A percentile compares a stretch with the other conserved stretches of the same genome.
These are phyloP conservation scores for Drosophila leonis DNA, from an alignment of 2,888 invertebrate genomes.

Conservation along the genomic window DNA sequence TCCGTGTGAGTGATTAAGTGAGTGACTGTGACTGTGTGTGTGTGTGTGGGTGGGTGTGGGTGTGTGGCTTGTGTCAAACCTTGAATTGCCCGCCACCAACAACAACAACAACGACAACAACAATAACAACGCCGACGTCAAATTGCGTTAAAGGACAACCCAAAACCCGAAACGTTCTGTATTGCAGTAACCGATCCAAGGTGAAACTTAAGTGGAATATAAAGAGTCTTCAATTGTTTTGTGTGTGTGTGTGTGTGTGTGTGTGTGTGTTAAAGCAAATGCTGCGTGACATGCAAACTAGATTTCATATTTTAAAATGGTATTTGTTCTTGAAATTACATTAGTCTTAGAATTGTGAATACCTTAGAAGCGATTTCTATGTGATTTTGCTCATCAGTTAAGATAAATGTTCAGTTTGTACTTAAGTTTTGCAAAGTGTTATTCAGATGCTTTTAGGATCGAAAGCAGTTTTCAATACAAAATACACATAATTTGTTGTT, in stretches of 20 bases:
- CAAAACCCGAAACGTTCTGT: slow-evolving; percentile 19
- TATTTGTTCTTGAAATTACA: not conserved
- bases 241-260: slow-evolving; percentile 5
- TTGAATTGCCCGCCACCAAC: slow-evolving; percentile 78
- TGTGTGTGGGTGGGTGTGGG: slow-evolving; percentile 1
- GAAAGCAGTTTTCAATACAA: too few species aligned
- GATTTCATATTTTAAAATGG: too few species aligned
- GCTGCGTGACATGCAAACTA: slow-evolving; percentile 17
- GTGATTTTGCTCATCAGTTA: too few species aligned
- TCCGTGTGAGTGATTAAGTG: slow-evolving; percentile 7
- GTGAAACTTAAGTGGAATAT: slow-evolving; percentile 39
- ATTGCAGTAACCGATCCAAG: slow-evolving; percentile 19
- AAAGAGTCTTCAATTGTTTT: slow-evolving; percentile 9
- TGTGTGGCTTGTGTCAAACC: slow-evolving; percentile 68
- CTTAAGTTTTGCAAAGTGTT: too few species aligned
- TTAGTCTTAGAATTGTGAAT: too few species aligned
- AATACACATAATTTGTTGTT: too few species aligned
- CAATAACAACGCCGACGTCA: slow-evolving; percentile 15
- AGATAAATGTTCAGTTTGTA: too few species aligned
- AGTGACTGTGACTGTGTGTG: not conserved
- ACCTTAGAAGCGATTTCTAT: too few species aligned
- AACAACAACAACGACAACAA: slow-evolving; percentile 25
- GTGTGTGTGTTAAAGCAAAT: slow-evolving; percentile 9
- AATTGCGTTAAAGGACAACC: slow-evolving; percentile 15
- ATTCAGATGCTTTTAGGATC: too few species aligned